Conservation (phyloP, 2,113 vertebrate genomes). For the Phyllopteryx taeniolatus region DNA sequence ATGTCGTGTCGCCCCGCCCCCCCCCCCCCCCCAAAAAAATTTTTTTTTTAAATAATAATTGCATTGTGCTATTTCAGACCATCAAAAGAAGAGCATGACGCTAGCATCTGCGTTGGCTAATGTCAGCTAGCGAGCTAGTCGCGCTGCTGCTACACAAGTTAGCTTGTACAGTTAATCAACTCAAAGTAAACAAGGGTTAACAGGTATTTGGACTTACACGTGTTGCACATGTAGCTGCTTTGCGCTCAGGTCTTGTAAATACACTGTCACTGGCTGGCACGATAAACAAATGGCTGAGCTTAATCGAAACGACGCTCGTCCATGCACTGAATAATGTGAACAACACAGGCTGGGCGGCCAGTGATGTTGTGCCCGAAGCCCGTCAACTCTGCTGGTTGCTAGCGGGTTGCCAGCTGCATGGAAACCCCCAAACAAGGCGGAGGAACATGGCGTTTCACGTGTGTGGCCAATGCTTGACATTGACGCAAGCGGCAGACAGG, state of each 20-base stretch:
- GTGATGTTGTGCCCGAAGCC: constrained; percentile 24
- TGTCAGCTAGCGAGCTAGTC: constrained; percentile 50
- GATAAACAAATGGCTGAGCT: not conserved
- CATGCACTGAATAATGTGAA: constrained; percentile 20
- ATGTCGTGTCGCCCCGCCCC: not conserved
- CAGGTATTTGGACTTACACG: constrained; percentile 51
- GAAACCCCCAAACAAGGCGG: constrained; percentile 25
- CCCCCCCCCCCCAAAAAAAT: not conserved
- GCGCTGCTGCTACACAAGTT: constrained; percentile 46
- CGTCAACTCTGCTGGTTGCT: constrained; percentile 56
- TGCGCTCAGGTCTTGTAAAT: not conserved
- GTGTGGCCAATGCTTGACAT: not conserved
- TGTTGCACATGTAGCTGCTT: not conserved
- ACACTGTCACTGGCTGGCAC: not conserved
- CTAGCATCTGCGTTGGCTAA: constrained; percentile 48
- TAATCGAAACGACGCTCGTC: constrained; percentile 4
- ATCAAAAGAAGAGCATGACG: constrained; percentile 48
- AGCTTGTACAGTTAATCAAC: constrained; percentile 53
- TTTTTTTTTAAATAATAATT: not conserved
- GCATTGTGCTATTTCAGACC: constrained; percentile 42
- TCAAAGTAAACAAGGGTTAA: constrained; percentile 37
- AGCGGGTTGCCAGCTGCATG: constrained; percentile 63
- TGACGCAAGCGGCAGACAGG: not conserved
- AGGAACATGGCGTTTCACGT: not conserved
- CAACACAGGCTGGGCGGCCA: not conserved